Percentiles rank a stretch among this genome's conserved stretches.
phyloP scores from a whole-genome alignment of 2,888 invertebrate species.

The Parnassius orleans region DNA sequence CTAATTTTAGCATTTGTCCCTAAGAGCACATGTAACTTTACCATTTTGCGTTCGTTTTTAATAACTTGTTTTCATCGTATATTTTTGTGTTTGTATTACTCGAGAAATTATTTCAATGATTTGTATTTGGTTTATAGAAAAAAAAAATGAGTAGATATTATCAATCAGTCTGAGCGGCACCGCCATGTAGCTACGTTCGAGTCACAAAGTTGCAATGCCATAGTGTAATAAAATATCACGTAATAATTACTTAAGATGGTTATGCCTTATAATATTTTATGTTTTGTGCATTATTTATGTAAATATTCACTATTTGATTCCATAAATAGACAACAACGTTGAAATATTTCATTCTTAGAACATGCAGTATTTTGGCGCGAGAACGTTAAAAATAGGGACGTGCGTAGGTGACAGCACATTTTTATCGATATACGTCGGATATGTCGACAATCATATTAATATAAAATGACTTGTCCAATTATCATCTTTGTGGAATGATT shows the following conservation, averaged over 20 bases:
- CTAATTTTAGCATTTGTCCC: no score
- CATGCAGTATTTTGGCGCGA: constrained; percentile 13
- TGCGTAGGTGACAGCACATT: no score
- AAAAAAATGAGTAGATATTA: neutral
- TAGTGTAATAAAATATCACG: constrained; percentile 61
- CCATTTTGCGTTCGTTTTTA: constrained; percentile 10
- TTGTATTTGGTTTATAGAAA: neutral
- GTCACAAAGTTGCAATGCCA: constrained; percentile 77
- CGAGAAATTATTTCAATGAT: neutral
- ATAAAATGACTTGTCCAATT: no score
- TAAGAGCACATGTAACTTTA: neutral
- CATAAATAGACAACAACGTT: constrained; percentile 26
- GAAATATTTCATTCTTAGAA: constrained; percentile 7
- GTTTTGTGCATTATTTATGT: constrained; percentile 66
- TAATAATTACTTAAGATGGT: constrained; percentile 62
- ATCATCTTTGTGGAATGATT: no score
- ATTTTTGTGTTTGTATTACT: constrained; percentile 10
- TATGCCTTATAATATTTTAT: constrained; percentile 64
- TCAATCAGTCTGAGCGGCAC: constrained; percentile 13
- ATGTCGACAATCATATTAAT: no score
- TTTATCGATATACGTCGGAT: no score
- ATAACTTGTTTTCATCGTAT: neutral
- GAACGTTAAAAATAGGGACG: neutral
- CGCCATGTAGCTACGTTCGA: constrained; percentile 57
- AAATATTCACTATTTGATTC: constrained; percentile 57